These are phyloP conservation scores for Ceuthmochares aereus DNA, from an alignment of 2,113 vertebrate genomes.

Conservation along the genomic window DNA sequence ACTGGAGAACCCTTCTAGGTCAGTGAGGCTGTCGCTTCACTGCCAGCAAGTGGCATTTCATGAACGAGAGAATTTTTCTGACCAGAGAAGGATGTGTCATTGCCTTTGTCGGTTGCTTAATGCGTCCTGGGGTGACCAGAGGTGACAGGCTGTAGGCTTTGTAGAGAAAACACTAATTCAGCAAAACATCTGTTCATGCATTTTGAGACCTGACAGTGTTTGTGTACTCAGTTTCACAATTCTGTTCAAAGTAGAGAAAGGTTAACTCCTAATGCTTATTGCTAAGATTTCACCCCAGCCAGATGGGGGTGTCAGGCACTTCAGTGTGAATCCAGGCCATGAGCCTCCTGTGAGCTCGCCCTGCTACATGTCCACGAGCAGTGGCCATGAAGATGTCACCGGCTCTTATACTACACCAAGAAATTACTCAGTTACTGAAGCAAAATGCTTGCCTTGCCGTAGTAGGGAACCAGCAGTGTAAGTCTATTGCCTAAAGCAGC, in stretches of 20 bases:
- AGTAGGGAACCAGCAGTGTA: background rate
- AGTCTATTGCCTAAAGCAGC: background rate
- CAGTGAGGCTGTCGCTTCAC: background rate
- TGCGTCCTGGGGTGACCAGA: background rate
- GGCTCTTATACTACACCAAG: background rate
- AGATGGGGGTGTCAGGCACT: background rate
- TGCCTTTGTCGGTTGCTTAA: background rate
- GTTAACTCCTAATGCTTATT: background rate
- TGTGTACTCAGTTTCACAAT: background rate
- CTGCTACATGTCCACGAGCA: background rate
- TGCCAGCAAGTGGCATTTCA: background rate
- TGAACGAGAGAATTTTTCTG: background rate
- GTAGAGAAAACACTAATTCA: background rate
- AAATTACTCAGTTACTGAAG: background rate
- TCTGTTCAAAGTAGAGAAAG: background rate
- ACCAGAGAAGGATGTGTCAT: background rate
- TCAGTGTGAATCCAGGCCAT: background rate
- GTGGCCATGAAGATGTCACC: background rate
- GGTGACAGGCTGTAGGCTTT: background rate
- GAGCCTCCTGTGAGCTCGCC: rapidly evolving
- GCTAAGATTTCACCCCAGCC: background rate
- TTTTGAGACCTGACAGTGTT: background rate
- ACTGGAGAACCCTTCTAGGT: constrained; percentile 1
- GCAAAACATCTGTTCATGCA: background rate
- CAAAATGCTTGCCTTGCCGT: background rate